Base-by-base conservation (phyloP, 2,888 invertebrate genomes). In the Petrophora chlorosata region DNA sequence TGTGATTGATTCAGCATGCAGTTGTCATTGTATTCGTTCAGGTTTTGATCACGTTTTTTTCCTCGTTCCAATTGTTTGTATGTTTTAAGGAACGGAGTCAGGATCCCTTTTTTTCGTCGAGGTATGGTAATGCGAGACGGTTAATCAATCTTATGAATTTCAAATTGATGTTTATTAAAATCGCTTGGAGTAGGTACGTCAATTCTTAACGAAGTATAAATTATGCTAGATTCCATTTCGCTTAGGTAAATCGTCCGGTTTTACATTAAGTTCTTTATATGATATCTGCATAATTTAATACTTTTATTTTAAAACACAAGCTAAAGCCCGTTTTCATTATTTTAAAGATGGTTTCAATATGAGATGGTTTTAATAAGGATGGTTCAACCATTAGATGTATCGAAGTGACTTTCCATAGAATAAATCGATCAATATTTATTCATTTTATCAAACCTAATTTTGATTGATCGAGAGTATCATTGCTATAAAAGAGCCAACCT, bases 1-100 rank as follows among this genome's bases (percentile, higher is more conserved):
- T 89, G 85, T 88, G 85, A 87, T 86, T 85, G 88, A 89, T 86
- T 85, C 86, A 83, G 80, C 84, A 79, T 83, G 84, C 88, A 87
- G 89, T 89, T 87, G 87, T 89, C 87, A 87, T 90, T 89, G 89
- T 90, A 78, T 83, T 79, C 85, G 83, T 80, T 83, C 81, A 73
- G 81, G 86, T 78, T 82, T 74, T 78, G 85, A 84, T 84, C 83
- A 80, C 75, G 78, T 83, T 86, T 88, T 82, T 38, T 88, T 79
- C 64, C 58, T 52, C 72, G 61, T 74, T 44, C 77, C 85, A 77
- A 83, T 87, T 86, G 85, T 88, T 86, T 88, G 87, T 88, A 76
- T 87, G 84, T 85, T 88, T 89, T 85, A 79, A 83, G 77, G 70
- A 78, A 82, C 73, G 69, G 62, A 75, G 71, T 63, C 70, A 57